Base-by-base conservation (phyloP, 2,797 vertebrate genomes). In the Momotus momota region DNA sequence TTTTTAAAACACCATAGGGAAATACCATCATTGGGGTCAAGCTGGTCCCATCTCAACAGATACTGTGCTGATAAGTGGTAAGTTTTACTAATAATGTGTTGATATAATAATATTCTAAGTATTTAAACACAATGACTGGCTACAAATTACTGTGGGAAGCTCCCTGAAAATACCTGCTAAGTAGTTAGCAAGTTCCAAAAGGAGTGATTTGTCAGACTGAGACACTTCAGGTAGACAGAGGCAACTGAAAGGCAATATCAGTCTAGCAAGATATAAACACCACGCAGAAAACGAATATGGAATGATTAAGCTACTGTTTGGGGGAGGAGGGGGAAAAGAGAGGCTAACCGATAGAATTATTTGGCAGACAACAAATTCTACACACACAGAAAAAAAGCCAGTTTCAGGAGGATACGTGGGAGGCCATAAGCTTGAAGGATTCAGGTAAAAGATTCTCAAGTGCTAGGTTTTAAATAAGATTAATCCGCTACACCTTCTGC, bases 281-380 rank as follows among this genome's bases (percentile, higher is more conserved):
- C 7, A 22, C 19, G 31, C 26, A 54, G 41, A 71, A 77, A 71
- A 61, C 9, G 5, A 64, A 29, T 33, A 65, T 0, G 0, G 43
- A 81, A 75, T 21, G 22, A 74, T 49, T 69, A 84, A 64, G 46
- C 31, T 33, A 22, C 33, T 8, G 35, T 13, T 51, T 20, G 2
- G 5, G 8, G 2, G 22, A 14, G 12, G 14, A 10, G 7, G 0
- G 2, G 3, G 1, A 10, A 3, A 19, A 7, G 5, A 9, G 20
- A 70, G 14, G 45, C 14, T 60, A 81, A 31, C 3, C 31, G 22
- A 29, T 19, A 25, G 3, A 51, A 77, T 66, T 61, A 45, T 40
- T 33, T 51, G 54, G 29, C 38, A 81, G 54, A 45, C 18, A 54
- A 67, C 7, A 38, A 71, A 78, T 41, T 66, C 27, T 31, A 35